A percentile compares a stretch with the other conserved stretches of the same genome.
phyloP scores from a whole-genome alignment of 2,797 vertebrate species.

The Pangasius sanitwongsei region DNA sequence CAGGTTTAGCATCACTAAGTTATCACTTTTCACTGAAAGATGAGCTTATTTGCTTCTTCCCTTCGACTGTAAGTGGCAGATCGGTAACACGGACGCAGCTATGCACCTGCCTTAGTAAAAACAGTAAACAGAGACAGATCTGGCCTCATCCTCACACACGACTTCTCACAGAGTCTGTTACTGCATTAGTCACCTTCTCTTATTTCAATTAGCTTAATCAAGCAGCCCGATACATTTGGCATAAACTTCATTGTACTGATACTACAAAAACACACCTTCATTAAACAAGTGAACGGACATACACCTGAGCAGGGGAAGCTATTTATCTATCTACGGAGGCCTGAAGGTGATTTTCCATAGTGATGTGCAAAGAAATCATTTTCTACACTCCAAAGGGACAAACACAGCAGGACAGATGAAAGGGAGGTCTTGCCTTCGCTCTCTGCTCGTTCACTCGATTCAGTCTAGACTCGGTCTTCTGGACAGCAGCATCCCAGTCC shows the following conservation, averaged over 20 bases:
- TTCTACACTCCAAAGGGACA: background rate
- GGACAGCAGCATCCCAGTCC: slow-evolving; percentile 93
- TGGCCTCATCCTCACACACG: too few relatives aligned
- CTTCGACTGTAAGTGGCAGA: background rate
- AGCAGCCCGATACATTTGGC: background rate
- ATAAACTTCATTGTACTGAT: too few relatives aligned
- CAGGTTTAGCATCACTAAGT: background rate
- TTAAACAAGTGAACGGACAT: background rate
- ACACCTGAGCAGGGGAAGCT: background rate
- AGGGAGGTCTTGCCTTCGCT: slow-evolving; percentile 77
- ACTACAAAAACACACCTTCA: background rate
- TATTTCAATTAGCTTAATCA: background rate
- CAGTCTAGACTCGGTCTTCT: slow-evolving; percentile 88
- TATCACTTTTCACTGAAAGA: slow-evolving; percentile 9
- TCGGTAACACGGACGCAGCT: background rate
- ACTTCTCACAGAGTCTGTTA: background rate
- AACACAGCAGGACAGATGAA: background rate
- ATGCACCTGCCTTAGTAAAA: background rate
- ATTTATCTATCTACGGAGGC: background rate
- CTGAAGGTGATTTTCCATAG: background rate
- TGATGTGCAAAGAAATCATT: background rate
- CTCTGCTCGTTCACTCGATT: slow-evolving; percentile 90
- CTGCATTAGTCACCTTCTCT: background rate
- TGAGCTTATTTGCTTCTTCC: background rate
- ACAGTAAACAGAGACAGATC: background rate